Conservation (phyloP, 2,113 vertebrate genomes). For the Tonatia bakeri region DNA sequence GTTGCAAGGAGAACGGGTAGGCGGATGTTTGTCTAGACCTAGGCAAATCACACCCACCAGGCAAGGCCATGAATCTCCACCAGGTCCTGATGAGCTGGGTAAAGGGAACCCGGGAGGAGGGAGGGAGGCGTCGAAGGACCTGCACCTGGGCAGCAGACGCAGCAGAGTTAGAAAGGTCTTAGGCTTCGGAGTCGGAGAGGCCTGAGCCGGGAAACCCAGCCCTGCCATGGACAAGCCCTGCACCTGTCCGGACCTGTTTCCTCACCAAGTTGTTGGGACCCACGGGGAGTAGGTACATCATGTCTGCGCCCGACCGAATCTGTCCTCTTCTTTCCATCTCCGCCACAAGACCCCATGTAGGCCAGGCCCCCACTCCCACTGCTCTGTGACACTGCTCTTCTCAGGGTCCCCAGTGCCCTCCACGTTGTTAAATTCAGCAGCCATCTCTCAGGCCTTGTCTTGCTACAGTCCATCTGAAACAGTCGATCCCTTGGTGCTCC, state of each 20-base stretch:
- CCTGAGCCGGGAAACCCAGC: background rate
- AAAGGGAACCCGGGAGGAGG: background rate
- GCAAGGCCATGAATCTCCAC: background rate
- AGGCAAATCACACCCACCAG: constrained; percentile 58
- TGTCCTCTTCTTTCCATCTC: background rate
- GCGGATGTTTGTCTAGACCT: constrained; percentile 29
- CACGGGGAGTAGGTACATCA: background rate
- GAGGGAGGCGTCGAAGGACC: background rate
- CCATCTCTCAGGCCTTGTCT: background rate
- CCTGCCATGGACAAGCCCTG: background rate
- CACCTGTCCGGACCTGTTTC: background rate
- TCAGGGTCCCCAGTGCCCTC: background rate
- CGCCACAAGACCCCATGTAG: background rate
- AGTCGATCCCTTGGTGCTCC: background rate
- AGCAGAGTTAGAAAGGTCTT: background rate
- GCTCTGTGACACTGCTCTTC: background rate
- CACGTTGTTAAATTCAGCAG: background rate
- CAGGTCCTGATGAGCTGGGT: background rate
- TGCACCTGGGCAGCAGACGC: background rate
- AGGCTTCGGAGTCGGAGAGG: background rate
- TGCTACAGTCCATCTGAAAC: background rate
- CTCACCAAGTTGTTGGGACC: background rate
- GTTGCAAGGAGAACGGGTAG: constrained; percentile 58
- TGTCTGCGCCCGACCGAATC: background rate
- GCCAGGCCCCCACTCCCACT: background rate